phyloP scores from a whole-genome alignment of 2,797 vertebrate species.

The Muscicapa striata region DNA sequence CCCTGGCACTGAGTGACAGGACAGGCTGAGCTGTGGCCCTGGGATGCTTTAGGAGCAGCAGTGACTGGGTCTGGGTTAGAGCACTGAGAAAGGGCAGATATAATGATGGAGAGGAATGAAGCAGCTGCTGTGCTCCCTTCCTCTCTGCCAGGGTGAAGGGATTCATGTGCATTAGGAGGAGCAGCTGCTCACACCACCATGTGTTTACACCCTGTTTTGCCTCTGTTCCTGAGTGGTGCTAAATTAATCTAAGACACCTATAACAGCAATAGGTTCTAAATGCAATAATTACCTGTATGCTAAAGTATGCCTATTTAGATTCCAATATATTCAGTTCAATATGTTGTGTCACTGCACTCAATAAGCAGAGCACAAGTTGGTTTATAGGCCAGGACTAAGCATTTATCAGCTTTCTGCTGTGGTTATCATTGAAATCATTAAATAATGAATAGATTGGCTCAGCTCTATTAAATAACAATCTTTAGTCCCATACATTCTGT shows the following conservation, averaged over 20 bases:
- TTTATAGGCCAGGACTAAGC: conserved; percentile 49
- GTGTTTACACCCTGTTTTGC: background rate
- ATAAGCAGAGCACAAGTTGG: conserved; percentile 54
- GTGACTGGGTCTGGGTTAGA: background rate
- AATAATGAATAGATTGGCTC: conserved; percentile 66
- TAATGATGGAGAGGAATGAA: background rate
- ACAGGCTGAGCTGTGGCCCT: background rate
- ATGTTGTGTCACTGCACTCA: conserved; percentile 54
- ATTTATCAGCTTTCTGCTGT: conserved; percentile 24
- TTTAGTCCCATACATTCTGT: background rate
- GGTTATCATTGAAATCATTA: conserved; percentile 71
- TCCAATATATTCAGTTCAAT: background rate
- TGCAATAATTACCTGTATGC: conserved; percentile 12
- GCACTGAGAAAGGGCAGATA: background rate
- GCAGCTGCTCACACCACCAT: background rate
- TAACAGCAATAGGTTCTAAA: background rate
- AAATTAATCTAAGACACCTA: background rate
- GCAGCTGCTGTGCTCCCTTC: background rate
- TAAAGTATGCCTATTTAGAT: conserved; percentile 4
- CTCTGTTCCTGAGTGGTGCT: background rate
- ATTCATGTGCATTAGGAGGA: background rate
- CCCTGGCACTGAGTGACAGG: background rate
- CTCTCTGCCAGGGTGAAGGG: background rate
- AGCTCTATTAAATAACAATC: conserved; percentile 36
- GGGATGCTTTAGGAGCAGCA: background rate